Base-by-base conservation (phyloP, 1,140 invertebrate species). In the Solen grandis region DNA sequence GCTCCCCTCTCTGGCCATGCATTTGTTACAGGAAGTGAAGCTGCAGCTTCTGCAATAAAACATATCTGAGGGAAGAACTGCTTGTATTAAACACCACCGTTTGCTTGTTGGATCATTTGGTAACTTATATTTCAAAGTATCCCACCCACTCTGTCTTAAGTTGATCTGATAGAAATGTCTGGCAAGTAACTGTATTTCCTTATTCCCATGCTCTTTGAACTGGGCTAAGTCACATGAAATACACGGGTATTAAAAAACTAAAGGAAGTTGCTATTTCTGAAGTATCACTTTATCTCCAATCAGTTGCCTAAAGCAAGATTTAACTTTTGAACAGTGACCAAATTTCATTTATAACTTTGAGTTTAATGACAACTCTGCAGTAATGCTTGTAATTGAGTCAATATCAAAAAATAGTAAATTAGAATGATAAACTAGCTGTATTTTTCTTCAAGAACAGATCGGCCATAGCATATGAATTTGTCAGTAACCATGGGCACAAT, bases 141-240 rank as follows among this genome's bases (percentile, higher is more conserved):
- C 77, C n/a, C n/a, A n/a, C 5, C 79, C 69, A 74, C 54, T 81
- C 57, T 27, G 46, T 55, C 27, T 36, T 0, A 27, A 66, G 69
- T 57, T 77, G 59, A 4, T 59, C 57, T 14, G n/a, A 2, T 59
- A 59, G 22, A 59, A 59, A 13, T 59, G n/a, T n/a, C n/a, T n/a
- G n/a, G n/a, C n/a, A n/a, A n/a, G n/a, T n/a, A n/a, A n/a, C n/a
- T n/a, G n/a, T 59, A 59, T 59, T 59, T 59, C 57, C 25, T 8
- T 59, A 59, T 59, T 59, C n/a, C 57, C 22, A 59, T 59, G 25
- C 25, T 59, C 57, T 27, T 22, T 22, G 25, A 59, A 22, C 22
- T 59, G 57, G 10, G 57, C 8, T 13, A 27, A 14, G 29, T 59
- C 22, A 22, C 29, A 13, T 59, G 57, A 25, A 59, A 59, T 59